phyloP scores from a whole-genome alignment of 2,888 invertebrate genomes.

The Rosalia funebris region DNA sequence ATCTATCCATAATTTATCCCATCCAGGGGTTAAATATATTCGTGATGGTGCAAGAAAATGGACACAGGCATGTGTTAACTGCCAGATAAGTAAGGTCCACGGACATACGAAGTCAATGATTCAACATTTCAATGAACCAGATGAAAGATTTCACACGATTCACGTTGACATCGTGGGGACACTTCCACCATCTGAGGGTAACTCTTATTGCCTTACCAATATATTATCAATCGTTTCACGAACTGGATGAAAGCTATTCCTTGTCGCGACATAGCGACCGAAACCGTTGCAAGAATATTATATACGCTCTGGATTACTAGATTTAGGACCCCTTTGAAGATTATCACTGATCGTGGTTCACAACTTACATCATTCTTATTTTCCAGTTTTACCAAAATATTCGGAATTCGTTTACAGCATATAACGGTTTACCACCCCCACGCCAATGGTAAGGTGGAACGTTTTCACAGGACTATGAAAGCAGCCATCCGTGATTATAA shows the following conservation, averaged over 20 bases:
- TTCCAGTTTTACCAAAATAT: constrained; percentile 34
- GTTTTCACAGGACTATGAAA: constrained; percentile 60
- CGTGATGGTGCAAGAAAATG: not conserved
- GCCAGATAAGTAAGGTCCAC: not conserved
- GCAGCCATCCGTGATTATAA: constrained; percentile 34
- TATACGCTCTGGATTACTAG: constrained; percentile 57
- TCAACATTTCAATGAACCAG: no score
- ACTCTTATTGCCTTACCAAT: no score
- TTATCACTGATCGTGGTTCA: constrained; percentile 46
- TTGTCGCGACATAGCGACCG: not conserved
- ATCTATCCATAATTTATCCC: constrained; percentile 5
- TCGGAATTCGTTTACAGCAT: constrained; percentile 42
- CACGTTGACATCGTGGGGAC: no score
- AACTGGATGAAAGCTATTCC: no score
- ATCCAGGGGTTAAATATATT: constrained; percentile 4
- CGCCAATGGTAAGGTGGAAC: constrained; percentile 60
- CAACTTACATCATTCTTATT: constrained; percentile 53
- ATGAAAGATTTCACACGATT: no score
- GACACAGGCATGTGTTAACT: not conserved
- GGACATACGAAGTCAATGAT: no score
- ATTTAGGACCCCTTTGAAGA: constrained; percentile 55
- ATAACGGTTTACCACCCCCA: constrained; percentile 56
- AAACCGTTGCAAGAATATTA: constrained; percentile 1
- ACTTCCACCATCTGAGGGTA: no score
- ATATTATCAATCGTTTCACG: no score